These are phyloP conservation scores for Amphiura filiformis DNA, from an alignment of 35 echinoderm and acorn worm genomes.

Conservation along the genomic window DNA sequence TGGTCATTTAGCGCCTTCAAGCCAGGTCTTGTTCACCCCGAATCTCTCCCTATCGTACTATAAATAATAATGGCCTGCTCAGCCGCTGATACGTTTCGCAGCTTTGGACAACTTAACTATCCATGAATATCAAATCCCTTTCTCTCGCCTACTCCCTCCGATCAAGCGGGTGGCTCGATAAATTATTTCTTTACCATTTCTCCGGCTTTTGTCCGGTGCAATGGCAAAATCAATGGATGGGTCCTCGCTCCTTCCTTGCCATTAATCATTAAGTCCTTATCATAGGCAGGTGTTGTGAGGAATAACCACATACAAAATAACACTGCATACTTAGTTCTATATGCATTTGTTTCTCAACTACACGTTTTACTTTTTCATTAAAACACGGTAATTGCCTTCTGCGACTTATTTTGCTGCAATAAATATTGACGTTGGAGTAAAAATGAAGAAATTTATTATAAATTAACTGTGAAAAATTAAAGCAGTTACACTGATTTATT, in stretches of 20 bases:
- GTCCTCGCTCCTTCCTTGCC: not conserved
- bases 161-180: not conserved
- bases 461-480: not conserved
- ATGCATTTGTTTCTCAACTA: too few species aligned
- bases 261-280: not conserved
- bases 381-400: not conserved
- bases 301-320: too few species aligned
- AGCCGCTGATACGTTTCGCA: too few species aligned
- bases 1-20: too few species aligned
- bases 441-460: not conserved
- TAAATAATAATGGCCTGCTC: too few species aligned
- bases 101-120: too few species aligned
- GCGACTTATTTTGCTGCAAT: not conserved
- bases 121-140: too few species aligned
- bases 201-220: constrained; percentile 9
- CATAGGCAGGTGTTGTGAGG: not conserved
- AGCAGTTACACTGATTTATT: not conserved
- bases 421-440: not conserved
- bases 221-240: not conserved
- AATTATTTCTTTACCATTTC: constrained; percentile 9
- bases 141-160: not conserved
- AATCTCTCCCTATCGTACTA: too few species aligned
- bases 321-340: too few species aligned
- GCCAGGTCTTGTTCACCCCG: too few species aligned
- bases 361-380: constrained; percentile 1